phyloP scores from a whole-genome alignment of 92 coral and sea anemone species.

The Montipora capitata region DNA sequence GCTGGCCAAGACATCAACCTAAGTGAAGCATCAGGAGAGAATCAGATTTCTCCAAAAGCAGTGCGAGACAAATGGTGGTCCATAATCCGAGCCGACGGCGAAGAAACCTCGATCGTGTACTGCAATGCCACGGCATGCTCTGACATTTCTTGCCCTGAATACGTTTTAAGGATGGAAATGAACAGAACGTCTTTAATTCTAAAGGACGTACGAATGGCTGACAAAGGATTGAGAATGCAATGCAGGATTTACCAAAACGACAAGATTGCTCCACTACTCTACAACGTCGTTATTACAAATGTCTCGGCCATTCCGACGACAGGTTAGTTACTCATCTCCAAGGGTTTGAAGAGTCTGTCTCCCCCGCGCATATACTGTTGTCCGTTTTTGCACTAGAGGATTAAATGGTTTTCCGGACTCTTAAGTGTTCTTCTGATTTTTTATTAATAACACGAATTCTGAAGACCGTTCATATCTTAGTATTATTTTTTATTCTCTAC shows the following conservation, averaged over 20 bases:
- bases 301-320: not conserved
- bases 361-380: too few species aligned
- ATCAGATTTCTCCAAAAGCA: not conserved
- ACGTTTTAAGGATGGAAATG: slow-evolving; percentile 2
- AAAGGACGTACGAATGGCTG: not conserved
- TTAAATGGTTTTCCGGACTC: too few species aligned
- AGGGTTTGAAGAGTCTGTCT: too few species aligned
- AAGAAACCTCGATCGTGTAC: not conserved
- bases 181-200: slow-evolving; percentile 14
- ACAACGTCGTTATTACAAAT: not conserved
- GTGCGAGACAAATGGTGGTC: slow-evolving; percentile 17
- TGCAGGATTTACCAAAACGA: not conserved
- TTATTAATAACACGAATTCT: too few species aligned
- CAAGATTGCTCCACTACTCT: not conserved
- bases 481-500: too few species aligned
- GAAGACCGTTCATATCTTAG: too few species aligned
- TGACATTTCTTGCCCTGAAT: slow-evolving; percentile 8
- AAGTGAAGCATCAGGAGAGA: not conserved
- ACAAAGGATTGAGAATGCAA: slow-evolving; percentile 21
- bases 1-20: slow-evolving; percentile 7
- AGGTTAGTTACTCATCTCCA: slow-evolving; percentile 12
- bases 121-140: not conserved
- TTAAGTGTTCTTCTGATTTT: too few species aligned
- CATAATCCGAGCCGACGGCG: not conserved
- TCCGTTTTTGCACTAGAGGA: too few species aligned